phyloP scores from a whole-genome alignment of 2,888 invertebrate species.

The Hypena proboscidalis region DNA sequence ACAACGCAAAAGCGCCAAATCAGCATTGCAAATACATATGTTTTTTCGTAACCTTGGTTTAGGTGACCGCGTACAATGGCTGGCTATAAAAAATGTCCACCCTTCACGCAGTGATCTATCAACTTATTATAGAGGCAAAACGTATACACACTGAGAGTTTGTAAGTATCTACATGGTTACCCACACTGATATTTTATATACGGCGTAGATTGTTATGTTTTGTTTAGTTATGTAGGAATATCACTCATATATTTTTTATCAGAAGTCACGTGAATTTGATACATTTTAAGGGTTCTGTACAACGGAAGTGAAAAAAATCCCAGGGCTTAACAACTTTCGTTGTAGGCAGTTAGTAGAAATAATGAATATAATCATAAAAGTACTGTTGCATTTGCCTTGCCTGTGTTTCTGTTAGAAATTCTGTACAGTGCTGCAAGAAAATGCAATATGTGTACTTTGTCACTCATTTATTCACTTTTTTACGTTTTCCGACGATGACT shows the following conservation, averaged over 20 bases:
- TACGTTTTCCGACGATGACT: too few relatives aligned
- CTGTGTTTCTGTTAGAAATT: slow-evolving; percentile 36
- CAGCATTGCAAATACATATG: slow-evolving; percentile 72
- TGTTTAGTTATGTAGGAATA: too few relatives aligned
- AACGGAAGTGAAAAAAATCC: too few relatives aligned
- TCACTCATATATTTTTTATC: too few relatives aligned
- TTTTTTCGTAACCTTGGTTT: slow-evolving; percentile 76
- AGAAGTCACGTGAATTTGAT: too few relatives aligned
- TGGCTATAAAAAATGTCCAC: slow-evolving; percentile 37
- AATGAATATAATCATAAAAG: slow-evolving; percentile 26
- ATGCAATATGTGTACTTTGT: slow-evolving; percentile 26
- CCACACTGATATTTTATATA: too few relatives aligned
- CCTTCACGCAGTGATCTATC: slow-evolving; percentile 25
- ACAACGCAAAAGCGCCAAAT: slow-evolving; percentile 74
- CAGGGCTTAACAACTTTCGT: slow-evolving; percentile 29
- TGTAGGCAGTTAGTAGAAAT: slow-evolving; percentile 25
- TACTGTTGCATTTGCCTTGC: slow-evolving; percentile 20
- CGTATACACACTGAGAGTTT: too few relatives aligned
- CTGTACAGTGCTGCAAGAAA: slow-evolving; percentile 24
- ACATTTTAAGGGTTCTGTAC: too few relatives aligned
- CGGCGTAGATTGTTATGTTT: too few relatives aligned
- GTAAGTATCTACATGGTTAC: too few relatives aligned
- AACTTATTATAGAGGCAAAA: too few relatives aligned
- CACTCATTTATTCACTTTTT: slow-evolving; percentile 18
- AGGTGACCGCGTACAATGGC: slow-evolving; percentile 61